These are phyloP conservation scores for Plutella xylostella DNA, from an alignment of 2,888 invertebrate genomes.

Conservation along the genomic window DNA sequence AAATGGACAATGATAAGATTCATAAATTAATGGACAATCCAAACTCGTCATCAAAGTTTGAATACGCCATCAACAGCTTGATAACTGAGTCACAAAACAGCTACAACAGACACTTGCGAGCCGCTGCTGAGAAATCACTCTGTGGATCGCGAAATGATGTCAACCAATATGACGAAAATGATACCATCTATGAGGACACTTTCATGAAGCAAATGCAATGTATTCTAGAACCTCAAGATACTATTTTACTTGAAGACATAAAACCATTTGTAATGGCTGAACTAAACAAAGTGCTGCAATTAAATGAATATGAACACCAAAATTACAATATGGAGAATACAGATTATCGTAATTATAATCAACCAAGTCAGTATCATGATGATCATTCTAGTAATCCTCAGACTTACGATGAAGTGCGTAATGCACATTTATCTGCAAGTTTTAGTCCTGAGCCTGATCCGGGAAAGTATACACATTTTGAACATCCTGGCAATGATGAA, in stretches of 20 bases:
- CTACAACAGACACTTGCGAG: slow-evolving; percentile 52
- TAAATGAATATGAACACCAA: slow-evolving; percentile 40
- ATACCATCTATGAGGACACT: slow-evolving; percentile 77
- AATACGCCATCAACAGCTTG: slow-evolving; percentile 59
- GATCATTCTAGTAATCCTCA: slow-evolving; percentile 17
- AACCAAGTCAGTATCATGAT: slow-evolving; percentile 21
- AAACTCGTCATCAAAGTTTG: slow-evolving; percentile 61
- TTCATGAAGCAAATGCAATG: slow-evolving; percentile 78
- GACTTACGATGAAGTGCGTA: no score
- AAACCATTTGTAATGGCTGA: slow-evolving; percentile 72
- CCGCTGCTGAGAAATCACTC: slow-evolving; percentile 58
- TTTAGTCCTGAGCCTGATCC: not conserved
- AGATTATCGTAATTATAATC: slow-evolving; percentile 25
- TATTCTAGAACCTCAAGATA: slow-evolving; percentile 69
- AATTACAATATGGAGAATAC: slow-evolving; percentile 15
- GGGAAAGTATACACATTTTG: not conserved
- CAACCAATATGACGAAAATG: slow-evolving; percentile 72
- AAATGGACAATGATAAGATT: slow-evolving; percentile 62
- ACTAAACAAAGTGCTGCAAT: slow-evolving; percentile 65
- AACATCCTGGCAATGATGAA: no score
- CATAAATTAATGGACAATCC: slow-evolving; percentile 62
- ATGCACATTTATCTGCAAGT: slow-evolving; percentile 1
- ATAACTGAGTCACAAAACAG: slow-evolving; percentile 63
- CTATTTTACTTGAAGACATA: slow-evolving; percentile 66
- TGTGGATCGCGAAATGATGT: slow-evolving; percentile 46